Conservation (phyloP, 2,797 vertebrate genomes). For the Urosaurus nigricauda region DNA sequence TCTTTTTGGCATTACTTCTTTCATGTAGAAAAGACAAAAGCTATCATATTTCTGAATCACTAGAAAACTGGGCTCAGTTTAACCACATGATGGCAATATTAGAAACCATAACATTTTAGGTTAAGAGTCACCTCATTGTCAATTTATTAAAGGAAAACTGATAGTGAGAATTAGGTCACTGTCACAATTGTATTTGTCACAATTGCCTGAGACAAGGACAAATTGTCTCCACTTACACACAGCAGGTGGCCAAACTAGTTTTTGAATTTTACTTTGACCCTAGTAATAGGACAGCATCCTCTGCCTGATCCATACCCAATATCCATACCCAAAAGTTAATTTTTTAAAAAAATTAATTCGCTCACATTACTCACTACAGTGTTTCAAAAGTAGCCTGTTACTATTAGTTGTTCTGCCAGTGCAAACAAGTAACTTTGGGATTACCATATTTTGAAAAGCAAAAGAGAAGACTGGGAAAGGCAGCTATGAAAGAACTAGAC, state of each 20-base stretch:
- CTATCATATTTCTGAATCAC: background rate
- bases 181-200: background rate
- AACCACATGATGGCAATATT: background rate
- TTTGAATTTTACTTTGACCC: background rate
- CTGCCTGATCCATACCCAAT: too few species aligned
- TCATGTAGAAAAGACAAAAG: conserved; percentile 8
- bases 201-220: background rate
- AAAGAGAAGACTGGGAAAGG: too few species aligned
- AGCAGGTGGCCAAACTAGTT: background rate
- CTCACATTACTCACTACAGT: too few species aligned
- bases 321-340: background rate
- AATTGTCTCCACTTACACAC: background rate
- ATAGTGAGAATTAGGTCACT: background rate
- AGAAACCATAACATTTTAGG: background rate
- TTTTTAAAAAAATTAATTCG: too few species aligned
- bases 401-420: too few species aligned
- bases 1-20: background rate
- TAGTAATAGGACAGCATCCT: background rate
- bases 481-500: too few species aligned
- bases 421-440: too few species aligned
- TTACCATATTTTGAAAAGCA: too few species aligned
- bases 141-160: background rate
- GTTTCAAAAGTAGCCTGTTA: too few species aligned
- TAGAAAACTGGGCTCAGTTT: background rate
- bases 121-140: background rate